A percentile compares a stretch with the other conserved stretches of the same genome.
These are phyloP conservation scores for Drosophila sturtevanti DNA, from an alignment of 1,140 invertebrate genomes.

Conservation along the genomic window DNA sequence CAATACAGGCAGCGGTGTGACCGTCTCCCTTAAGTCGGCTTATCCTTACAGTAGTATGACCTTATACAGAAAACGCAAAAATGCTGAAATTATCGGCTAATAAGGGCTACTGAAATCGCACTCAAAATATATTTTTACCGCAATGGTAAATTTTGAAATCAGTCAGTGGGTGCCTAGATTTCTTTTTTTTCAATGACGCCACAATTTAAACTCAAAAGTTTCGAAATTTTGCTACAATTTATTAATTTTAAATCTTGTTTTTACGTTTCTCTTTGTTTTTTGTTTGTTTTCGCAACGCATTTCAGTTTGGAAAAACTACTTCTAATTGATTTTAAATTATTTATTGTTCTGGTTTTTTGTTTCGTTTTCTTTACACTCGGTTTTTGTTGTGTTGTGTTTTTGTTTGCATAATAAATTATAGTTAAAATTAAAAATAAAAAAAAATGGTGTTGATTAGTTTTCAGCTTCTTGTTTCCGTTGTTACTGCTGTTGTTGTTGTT, in stretches of 20 bases:
- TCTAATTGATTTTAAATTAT: constrained; percentile 45
- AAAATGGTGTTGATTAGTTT: constrained; percentile 58
- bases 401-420: constrained; percentile 80
- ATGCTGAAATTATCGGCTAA: too few relatives aligned
- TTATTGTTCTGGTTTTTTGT: constrained; percentile 75
- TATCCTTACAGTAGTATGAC: too few relatives aligned
- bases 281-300: constrained; percentile 20
- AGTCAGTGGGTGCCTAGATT: too few relatives aligned
- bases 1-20: neutral
- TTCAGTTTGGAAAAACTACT: constrained; percentile 42
- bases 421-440: constrained; percentile 72
- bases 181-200: too few relatives aligned
- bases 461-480: constrained; percentile 5
- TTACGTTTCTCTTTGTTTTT: constrained; percentile 4
- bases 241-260: constrained; percentile 26
- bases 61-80: too few relatives aligned
- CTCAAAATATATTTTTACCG: too few relatives aligned
- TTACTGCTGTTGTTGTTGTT: constrained; percentile 44
- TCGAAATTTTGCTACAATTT: constrained; percentile 41
- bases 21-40: too few relatives aligned
- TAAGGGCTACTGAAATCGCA: too few relatives aligned
- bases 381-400: constrained; percentile 71
- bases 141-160: too few relatives aligned
- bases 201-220: constrained; percentile 26
- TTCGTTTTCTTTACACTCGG: constrained; percentile 68